Conservation (phyloP, 2,797 vertebrate genomes). For the Takifugu ocellatus region DNA sequence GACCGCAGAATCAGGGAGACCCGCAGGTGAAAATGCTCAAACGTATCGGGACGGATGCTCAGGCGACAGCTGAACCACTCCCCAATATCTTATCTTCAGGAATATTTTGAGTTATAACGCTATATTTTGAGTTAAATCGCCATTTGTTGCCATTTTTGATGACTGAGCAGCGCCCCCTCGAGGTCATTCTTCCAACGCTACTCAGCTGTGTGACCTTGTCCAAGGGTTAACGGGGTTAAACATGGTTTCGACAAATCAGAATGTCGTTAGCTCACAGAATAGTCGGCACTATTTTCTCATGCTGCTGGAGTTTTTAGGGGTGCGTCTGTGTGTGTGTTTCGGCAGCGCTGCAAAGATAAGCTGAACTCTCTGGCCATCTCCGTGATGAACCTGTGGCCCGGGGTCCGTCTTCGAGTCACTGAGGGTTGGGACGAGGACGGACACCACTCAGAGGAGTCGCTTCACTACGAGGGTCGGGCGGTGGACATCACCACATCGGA, state of each 20-base stretch:
- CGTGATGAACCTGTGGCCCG: constrained; percentile 96
- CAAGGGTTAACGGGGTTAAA: constrained; percentile 1
- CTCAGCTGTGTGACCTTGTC: constrained; percentile 31
- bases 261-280: no score
- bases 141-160: constrained; percentile 2
- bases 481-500: constrained; percentile 97
- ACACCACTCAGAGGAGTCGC: constrained; percentile 92
- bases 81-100: no score
- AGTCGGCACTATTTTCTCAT: no score
- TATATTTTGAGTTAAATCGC: no score
- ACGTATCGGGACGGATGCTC: no score
- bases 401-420: constrained; percentile 90
- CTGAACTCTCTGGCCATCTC: constrained; percentile 95
- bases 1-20: no score
- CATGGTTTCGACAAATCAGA: no score
- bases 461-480: constrained; percentile 93
- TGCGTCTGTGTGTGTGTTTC: neutral
- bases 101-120: no score
- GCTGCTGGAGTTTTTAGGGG: neutral
- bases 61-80: no score
- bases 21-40: no score
- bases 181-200: neutral
- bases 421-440: constrained; percentile 98
- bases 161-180: constrained; percentile 1
- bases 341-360: constrained; percentile 94